Evolutionary conservation across 2,888 invertebrate genomes (phyloP).

Genomic region (Blomia tropicalis): DNA sequence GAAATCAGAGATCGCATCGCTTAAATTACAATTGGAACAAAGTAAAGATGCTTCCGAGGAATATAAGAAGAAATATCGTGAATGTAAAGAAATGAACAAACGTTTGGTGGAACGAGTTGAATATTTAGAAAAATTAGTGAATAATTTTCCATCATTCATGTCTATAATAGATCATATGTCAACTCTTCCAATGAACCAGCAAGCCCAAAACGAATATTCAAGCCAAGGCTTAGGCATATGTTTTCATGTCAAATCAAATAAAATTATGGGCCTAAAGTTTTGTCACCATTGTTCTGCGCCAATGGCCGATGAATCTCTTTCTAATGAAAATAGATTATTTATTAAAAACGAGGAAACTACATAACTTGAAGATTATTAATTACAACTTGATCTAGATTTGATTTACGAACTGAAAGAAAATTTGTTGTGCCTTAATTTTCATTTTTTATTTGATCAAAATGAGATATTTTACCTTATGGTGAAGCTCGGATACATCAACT

Average conservation of each 20-base stretch:
- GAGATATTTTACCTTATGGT: too few species aligned
- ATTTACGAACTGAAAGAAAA: too few species aligned
- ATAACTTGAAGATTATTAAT: too few species aligned
- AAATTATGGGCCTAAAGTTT: conserved; percentile 9
- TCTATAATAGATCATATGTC: background rate
- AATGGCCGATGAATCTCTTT: too few species aligned
- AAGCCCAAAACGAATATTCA: background rate
- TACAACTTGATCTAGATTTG: too few species aligned
- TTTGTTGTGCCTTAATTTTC: too few species aligned
- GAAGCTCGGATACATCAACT: too few species aligned
- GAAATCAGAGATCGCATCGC: background rate
- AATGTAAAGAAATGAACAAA: background rate
- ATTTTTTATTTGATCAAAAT: too few species aligned
- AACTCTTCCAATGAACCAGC: background rate
- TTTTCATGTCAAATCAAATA: conserved; percentile 10
- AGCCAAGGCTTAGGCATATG: conserved; percentile 3
- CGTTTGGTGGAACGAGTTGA: background rate
- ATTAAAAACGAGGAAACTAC: too few species aligned
- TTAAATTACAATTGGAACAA: too few species aligned
- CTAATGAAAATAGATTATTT: too few species aligned
- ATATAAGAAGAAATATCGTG: background rate
- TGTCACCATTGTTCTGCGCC: conserved; percentile 15
- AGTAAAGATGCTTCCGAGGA: background rate
- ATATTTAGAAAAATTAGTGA: background rate
- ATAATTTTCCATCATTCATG: background rate